These are phyloP conservation scores for Poeciliopsis infans DNA, from an alignment of 2,797 vertebrate species.

Conservation along the genomic window DNA sequence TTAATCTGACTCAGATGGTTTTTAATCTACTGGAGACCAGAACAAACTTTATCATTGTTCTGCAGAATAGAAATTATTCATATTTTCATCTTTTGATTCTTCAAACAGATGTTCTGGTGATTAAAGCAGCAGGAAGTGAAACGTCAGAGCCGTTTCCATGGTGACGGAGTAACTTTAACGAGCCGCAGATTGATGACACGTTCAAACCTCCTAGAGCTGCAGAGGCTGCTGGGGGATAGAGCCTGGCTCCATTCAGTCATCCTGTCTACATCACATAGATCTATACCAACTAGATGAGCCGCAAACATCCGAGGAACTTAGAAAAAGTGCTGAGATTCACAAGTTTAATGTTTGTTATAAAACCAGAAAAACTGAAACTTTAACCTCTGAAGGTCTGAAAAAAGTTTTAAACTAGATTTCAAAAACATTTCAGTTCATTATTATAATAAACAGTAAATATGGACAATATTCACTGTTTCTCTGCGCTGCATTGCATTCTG, in stretches of 20 bases:
- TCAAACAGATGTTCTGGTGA: not conserved
- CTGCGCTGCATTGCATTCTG: too few species aligned
- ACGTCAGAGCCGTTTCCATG: not conserved
- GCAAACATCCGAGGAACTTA: not conserved
- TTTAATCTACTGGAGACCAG: not conserved
- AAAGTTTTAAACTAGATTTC: not conserved
- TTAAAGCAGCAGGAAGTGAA: not conserved
- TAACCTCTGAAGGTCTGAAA: not conserved
- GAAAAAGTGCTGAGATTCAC: not conserved
- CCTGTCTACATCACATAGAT: not conserved
- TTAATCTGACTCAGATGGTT: not conserved
- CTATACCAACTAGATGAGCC: not conserved
- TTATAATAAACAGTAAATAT: too few species aligned
- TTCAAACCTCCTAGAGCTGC: not conserved
- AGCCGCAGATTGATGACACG: not conserved
- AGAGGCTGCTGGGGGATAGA: not conserved
- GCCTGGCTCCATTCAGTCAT: not conserved
- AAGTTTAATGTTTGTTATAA: not conserved
- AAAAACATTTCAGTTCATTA: too few species aligned
- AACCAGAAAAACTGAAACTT: not conserved
- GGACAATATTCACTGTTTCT: too few species aligned
- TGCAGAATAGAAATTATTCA: not conserved
- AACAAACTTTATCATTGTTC: not conserved
- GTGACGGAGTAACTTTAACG: conserved; percentile 10
- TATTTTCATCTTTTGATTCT: not conserved